A percentile compares a stretch with the other conserved stretches of the same genome.
phyloP scores from a whole-genome alignment of 2,888 invertebrate genomes.

The Spilosoma lubricipeda region DNA sequence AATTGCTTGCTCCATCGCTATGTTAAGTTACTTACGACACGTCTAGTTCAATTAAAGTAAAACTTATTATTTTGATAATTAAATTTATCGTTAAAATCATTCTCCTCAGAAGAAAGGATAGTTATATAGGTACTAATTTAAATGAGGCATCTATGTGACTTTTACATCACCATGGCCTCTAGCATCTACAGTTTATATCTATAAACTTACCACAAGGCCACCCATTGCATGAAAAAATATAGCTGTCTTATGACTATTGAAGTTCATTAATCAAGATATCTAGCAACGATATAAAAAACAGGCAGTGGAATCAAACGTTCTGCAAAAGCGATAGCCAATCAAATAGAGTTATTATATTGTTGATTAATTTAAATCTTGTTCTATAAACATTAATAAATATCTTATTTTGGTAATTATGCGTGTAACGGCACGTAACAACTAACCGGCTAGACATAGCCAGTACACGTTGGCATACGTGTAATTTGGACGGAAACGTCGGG shows the following conservation, averaged over 20 bases:
- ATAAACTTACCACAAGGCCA: constrained; percentile 38
- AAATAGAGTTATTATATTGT: constrained; percentile 66
- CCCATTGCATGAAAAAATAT: constrained; percentile 27
- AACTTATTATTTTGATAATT: not conserved
- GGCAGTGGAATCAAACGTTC: constrained; percentile 30
- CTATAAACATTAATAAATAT: constrained; percentile 68
- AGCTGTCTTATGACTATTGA: constrained; percentile 28
- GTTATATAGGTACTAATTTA: not conserved
- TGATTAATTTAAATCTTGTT: constrained; percentile 72
- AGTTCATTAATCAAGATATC: constrained; percentile 49
- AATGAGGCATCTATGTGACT: constrained; percentile 9
- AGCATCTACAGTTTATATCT: constrained; percentile 20
- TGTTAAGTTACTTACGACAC: not conserved
- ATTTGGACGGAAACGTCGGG: constrained; percentile 75
- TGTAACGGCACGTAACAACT: constrained; percentile 61
- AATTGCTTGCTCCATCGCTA: not conserved
- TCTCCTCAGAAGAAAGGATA: not conserved
- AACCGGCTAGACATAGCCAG: constrained; percentile 45
- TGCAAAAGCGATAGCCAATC: constrained; percentile 56
- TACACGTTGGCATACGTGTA: constrained; percentile 53
- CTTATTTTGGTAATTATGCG: constrained; percentile 72
- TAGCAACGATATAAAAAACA: constrained; percentile 36
- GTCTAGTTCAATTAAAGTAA: not conserved
- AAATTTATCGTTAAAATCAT: not conserved
- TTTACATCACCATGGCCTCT: constrained; percentile 7